Evolutionary conservation across 1,140 invertebrate genomes (phyloP), one percentile per base, ranked within the genome.

Genomic region (Drosophila leontia): DNA sequence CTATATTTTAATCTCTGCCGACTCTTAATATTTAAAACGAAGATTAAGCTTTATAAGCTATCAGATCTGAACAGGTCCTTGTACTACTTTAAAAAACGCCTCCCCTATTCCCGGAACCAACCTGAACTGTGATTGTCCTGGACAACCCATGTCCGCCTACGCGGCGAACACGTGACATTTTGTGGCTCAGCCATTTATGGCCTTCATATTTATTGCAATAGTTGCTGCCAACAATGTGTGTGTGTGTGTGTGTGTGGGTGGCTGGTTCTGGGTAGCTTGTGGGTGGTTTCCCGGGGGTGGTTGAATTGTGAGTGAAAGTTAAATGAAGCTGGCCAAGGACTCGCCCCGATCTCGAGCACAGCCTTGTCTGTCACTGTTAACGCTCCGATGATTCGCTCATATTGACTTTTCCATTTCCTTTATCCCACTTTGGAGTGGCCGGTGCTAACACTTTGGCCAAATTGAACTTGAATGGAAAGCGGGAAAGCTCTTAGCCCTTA

Each of bases 161-260:
- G 75, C 53, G 58, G 13, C 17, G 37, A 74, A 75, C 82, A 78
- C 78, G 82, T 78, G 82, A 78, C 82, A 75, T 67, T 78, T 67
- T 69, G 82, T 47, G 67, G 81, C 76, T 77, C 41, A 64, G 48
- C 51, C 67, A 60, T 82, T 67, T 72, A 68, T 77, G 48, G 55
- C 62, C 81, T 75, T 83, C 77, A 84, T 80, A 86, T 87, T 86
- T 86, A 75, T 39, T 82, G 55, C 72, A 88, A 88, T 86, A 88
- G 84, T 85, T 86, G 78, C 55, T 50, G 41, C 65, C 84, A 75
- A 65, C 61, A 58, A 13, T 82, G 62, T 68, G 55, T 74, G 53
- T 44, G 64, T 23, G 42, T 41, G 64, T 17, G 0, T 19, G 19
- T 19, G 23, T 1, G n/a, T 37, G 45, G 23, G 48, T 51, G 64